These are phyloP conservation scores for Zoanthus gigantus DNA, from an alignment of 92 coral and sea anemone genomes.

Conservation along the genomic window DNA sequence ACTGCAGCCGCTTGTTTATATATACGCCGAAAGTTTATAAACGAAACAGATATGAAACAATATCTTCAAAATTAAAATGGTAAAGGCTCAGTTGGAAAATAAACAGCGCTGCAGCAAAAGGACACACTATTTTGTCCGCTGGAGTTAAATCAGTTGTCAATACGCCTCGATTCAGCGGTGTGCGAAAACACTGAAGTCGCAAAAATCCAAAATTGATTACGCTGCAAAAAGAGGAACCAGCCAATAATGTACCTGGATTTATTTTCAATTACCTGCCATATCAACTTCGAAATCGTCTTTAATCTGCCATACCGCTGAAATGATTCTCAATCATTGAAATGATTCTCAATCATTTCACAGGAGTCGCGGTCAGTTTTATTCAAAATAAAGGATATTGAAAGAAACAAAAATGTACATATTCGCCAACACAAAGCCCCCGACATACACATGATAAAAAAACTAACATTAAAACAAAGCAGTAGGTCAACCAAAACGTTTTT, in stretches of 20 bases:
- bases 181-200: background rate
- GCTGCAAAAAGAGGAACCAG: slow-evolving; percentile 15
- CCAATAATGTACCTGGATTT: background rate
- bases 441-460: background rate
- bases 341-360: background rate
- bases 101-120: background rate
- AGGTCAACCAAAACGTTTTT: background rate
- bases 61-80: background rate
- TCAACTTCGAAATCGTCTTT: background rate
- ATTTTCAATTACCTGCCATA: background rate
- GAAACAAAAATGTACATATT: background rate
- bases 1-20: too few relatives aligned
- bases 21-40: background rate
- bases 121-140: background rate
- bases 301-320: background rate
- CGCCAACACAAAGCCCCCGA: slow-evolving; percentile 12
- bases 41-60: background rate
- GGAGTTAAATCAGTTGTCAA: background rate
- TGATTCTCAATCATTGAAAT: too few relatives aligned
- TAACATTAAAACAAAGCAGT: background rate
- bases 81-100: too few relatives aligned
- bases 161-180: slow-evolving; percentile 10
- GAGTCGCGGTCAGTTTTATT: background rate
- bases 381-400: background rate
- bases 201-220: slow-evolving; percentile 1